Evolutionary conservation across 2,797 vertebrate genomes (phyloP), one percentile per base, ranked within the genome.

Genomic region (Rhabdomys pumilio): DNA sequence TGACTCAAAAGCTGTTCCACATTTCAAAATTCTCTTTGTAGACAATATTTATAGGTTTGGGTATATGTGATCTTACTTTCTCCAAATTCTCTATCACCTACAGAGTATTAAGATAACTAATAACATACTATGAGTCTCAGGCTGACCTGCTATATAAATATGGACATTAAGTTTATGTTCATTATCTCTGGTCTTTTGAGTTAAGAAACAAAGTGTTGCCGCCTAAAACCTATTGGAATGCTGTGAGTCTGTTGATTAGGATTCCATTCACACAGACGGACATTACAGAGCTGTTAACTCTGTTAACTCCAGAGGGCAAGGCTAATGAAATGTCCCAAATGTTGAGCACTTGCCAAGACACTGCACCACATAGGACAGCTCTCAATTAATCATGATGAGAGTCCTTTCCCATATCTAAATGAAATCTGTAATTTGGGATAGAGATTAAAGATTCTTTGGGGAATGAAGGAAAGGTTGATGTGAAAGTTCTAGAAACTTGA

Each of bases 251-350:
- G 67, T 92, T 5, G 1, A 89, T 94, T 92, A 83, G 81, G 34
- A 96, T 94, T 84, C 91, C 59, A 92, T 55, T 95, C 59, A 14
- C 93, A 95, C 44, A 75, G 82, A 94, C 14, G 92, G 89, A n/a
- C 86, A 92, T 96, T 94, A 92, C 91, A 93, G 97, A 61, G 72
- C 65, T 91, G 87, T 95, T 95, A 94, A 93, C 85, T 94, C 90
- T 96, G 76, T 93, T 96, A 91, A 92, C 61, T 97, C 93, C 92
- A 97, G 85, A 95, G 92, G 91, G 93, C 75, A 89, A 7, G 91
- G 50, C 95, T 97, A 97, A 98, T 96, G 90, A 97, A 97, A 94
- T 96, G 69, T 91, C 94, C 94, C 79, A 14, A 97, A 96, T 93
- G 57, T 90, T 97, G 89, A 82, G 19, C 10, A 63, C 53, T 97